phyloP scores from a whole-genome alignment of 2,797 vertebrate genomes.

The Rousettus madagascariensis region DNA sequence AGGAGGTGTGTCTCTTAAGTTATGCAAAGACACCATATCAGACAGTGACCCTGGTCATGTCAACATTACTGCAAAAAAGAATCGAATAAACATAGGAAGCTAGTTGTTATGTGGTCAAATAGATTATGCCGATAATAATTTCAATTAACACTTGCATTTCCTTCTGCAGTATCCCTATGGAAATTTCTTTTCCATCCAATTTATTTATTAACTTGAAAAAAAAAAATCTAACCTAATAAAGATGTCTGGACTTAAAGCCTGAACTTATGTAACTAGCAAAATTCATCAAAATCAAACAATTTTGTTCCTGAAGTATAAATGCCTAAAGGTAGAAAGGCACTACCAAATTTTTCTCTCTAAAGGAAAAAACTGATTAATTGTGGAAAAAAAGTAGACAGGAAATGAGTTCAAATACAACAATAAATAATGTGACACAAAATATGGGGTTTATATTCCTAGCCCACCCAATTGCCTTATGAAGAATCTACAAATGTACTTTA shows the following conservation, averaged over 20 bases:
- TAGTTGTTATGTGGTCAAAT: not conserved
- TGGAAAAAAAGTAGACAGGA: not conserved
- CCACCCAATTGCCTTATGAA: not conserved
- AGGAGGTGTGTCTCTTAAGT: not conserved
- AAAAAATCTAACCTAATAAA: slow-evolving; percentile 26
- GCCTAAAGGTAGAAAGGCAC: not conserved
- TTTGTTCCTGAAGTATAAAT: slow-evolving; percentile 26
- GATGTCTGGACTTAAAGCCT: not conserved
- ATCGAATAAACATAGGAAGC: not conserved
- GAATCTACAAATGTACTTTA: not conserved
- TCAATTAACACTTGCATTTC: not conserved
- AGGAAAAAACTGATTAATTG: not conserved
- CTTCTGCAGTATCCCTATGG: not conserved
- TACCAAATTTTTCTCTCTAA: slow-evolving; percentile 25
- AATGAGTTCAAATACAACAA: not conserved
- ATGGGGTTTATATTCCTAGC: not conserved
- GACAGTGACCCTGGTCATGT: not conserved
- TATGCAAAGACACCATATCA: not conserved
- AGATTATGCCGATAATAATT: not conserved
- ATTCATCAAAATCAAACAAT: not conserved
- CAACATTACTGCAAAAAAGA: not conserved
- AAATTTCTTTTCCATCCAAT: not conserved
- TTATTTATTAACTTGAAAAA: slow-evolving; percentile 32
- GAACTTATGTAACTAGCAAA: slow-evolving; percentile 18
- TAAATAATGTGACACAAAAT: slow-evolving; percentile 28